Conservation (phyloP, 2,888 invertebrate genomes). For the Micoletzkya japonica region DNA sequence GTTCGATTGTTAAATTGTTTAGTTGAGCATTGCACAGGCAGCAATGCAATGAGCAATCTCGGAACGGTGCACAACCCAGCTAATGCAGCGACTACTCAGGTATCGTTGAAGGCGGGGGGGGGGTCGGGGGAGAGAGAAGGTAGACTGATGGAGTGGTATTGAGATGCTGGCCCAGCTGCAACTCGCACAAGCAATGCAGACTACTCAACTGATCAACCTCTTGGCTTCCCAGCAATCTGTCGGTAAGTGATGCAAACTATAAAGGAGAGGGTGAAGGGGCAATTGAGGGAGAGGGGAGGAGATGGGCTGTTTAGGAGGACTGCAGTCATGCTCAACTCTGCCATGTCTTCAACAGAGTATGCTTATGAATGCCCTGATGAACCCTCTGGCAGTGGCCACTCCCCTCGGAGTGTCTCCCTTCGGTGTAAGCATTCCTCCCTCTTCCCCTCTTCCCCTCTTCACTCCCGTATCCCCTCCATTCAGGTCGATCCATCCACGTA, state of each 20-base stretch:
- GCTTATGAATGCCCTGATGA: slow-evolving; percentile 13
- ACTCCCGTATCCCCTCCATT: no score
- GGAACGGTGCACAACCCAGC: not conserved
- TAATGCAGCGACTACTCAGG: slow-evolving; percentile 13
- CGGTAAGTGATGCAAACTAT: not conserved
- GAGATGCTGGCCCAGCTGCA: slow-evolving; percentile 15
- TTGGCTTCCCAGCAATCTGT: slow-evolving; percentile 12
- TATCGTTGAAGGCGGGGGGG: no score
- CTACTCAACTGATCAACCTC: slow-evolving; percentile 16
- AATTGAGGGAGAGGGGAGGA: not conserved
- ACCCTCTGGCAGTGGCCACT: slow-evolving; percentile 6
- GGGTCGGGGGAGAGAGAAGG: no score
- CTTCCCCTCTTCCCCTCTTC: not conserved
- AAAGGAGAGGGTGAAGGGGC: not conserved
- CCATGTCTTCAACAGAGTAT: slow-evolving; percentile 3
- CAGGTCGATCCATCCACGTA: not conserved
- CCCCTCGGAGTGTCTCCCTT: slow-evolving; percentile 1
- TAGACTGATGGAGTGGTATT: no score
- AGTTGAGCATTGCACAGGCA: no score
- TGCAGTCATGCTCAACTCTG: not conserved
- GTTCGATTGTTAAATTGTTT: not conserved
- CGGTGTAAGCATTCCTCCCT: slow-evolving; percentile 7
- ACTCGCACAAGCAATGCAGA: slow-evolving; percentile 22
- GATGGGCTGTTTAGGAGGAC: no score
- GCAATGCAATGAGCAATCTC: not conserved